These are phyloP conservation scores for Aeoliscus strigatus DNA, from an alignment of 2,797 vertebrate genomes.

Conservation along the genomic window DNA sequence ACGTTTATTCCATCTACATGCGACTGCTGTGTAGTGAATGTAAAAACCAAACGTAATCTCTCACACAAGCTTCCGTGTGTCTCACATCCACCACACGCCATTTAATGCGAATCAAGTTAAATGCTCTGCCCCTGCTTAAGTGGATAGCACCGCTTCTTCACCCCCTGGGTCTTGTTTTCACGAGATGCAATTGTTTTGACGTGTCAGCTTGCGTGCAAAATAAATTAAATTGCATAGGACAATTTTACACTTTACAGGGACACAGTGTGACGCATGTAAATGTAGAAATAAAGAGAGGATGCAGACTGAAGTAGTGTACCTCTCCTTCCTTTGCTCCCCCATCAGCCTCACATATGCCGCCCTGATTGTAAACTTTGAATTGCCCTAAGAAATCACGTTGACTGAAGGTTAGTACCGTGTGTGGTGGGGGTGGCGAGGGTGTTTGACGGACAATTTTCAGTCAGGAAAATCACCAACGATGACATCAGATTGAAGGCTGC, in stretches of 20 bases:
- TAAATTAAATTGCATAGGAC: constrained; percentile 24
- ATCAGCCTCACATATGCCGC: too few species aligned
- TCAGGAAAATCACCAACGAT: neutral
- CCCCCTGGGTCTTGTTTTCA: constrained; percentile 15
- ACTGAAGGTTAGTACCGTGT: constrained; percentile 8
- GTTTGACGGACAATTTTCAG: neutral
- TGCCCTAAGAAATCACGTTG: constrained; percentile 5
- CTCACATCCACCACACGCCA: neutral
- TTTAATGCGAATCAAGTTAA: constrained; percentile 22
- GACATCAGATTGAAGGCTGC: neutral
- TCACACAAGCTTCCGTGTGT: neutral
- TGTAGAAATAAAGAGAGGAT: constrained; percentile 17
- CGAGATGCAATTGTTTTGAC: constrained; percentile 41
- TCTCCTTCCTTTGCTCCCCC: too few species aligned
- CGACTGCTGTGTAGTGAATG: constrained; percentile 8
- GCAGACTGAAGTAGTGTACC: too few species aligned
- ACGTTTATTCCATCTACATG: constrained; percentile 25
- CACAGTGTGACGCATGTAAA: constrained; percentile 5
- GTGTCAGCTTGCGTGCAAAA: constrained; percentile 17
- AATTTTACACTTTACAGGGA: constrained; percentile 2
- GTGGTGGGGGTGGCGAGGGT: neutral
- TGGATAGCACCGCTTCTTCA: constrained; percentile 18
- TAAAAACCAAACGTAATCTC: constrained; percentile 2
- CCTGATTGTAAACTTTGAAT: too few species aligned
- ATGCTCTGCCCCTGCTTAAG: constrained; percentile 24